Conservation (phyloP, 1,140 invertebrate genomes). For the Battus philenor region DNA sequence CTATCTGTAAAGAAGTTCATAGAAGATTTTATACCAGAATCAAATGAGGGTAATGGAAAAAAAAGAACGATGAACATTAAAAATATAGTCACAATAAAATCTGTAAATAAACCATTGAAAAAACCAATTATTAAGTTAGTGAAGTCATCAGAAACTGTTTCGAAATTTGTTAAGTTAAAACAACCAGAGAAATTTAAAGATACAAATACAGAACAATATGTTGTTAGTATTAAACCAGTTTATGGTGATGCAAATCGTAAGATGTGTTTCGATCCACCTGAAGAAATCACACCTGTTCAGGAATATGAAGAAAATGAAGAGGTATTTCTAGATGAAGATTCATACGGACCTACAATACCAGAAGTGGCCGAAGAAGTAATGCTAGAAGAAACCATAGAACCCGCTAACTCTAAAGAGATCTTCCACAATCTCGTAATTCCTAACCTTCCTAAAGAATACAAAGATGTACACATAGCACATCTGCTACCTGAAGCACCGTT, state of each 20-base stretch:
- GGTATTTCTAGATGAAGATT: constrained; percentile 19
- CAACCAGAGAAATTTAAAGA: constrained; percentile 44
- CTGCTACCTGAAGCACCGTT: constrained; percentile 46
- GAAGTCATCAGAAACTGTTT: constrained; percentile 23
- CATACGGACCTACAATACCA: constrained; percentile 31
- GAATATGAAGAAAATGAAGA: constrained; percentile 2
- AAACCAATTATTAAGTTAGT: constrained; percentile 41
- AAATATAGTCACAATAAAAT: constrained; percentile 29
- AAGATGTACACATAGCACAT: constrained; percentile 42
- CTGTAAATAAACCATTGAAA: neutral
- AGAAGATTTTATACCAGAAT: constrained; percentile 54
- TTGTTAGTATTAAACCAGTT: constrained; percentile 34
- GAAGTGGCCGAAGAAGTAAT: constrained; percentile 55
- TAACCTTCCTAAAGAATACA: constrained; percentile 28
- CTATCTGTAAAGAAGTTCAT: constrained; percentile 53
- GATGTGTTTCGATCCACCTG: constrained; percentile 13
- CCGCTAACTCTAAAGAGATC: constrained; percentile 3
- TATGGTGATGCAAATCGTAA: constrained; percentile 14
- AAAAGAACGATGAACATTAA: constrained; percentile 17
- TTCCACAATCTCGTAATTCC: constrained; percentile 34
- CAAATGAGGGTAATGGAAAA: constrained; percentile 17
- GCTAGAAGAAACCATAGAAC: constrained; percentile 32
- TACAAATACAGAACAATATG: constrained; percentile 12
- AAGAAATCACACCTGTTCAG: constrained; percentile 6
- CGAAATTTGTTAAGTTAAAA: constrained; percentile 13